Base-by-base conservation (phyloP, 2,797 vertebrate genomes). In the Protosalanx chinensis region DNA sequence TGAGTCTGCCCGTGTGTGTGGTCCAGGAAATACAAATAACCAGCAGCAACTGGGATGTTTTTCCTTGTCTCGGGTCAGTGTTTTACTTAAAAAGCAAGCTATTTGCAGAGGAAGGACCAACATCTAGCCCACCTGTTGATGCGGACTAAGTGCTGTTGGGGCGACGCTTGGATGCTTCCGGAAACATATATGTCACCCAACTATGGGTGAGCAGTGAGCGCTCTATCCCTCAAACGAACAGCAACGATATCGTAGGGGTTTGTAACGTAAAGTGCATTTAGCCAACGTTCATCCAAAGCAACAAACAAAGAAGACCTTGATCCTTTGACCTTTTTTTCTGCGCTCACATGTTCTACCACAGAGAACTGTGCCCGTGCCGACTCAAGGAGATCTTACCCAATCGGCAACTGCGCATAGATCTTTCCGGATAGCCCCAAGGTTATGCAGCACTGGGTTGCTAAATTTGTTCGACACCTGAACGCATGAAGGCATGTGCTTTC, bases 111-210 rank as follows among this genome's bases (percentile, higher is more conserved):
- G 79, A 80, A 77, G 74, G 72, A 88, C 76, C 61, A 23, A 79
- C 10, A 70, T 87, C 85, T 84, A 86, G 82, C 85, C 86, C 87
- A 90, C 89, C 89, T 90, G 88, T 88, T 90, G 86, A 79, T 91
- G 82, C 84, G 90, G 88, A 90, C 86, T 83, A 84, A 16, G 49
- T 4, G 49, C 12, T 13, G 49, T 13, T 13, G 49, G 49, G 49
- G 49, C 12, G 49, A 16, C 3, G 49, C 49, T 51, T 51, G 49
- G 6, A 27, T 27, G 23, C 23, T 27, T 51, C 49, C 49, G 16
- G 49, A 51, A 12, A 51, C 49, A 35, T 35, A 72, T 37, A 71
- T 78, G 81, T 77, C 78, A 76, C 75, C 82, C 76, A 78, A 16
- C 71, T 12, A 46, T 46, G 41, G 10, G 2, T 46, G 7, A 46